Evolutionary conservation across 2,113 vertebrate genomes (phyloP), one percentile per base, ranked within the genome.

Genomic region (Lipophrys pholis): DNA sequence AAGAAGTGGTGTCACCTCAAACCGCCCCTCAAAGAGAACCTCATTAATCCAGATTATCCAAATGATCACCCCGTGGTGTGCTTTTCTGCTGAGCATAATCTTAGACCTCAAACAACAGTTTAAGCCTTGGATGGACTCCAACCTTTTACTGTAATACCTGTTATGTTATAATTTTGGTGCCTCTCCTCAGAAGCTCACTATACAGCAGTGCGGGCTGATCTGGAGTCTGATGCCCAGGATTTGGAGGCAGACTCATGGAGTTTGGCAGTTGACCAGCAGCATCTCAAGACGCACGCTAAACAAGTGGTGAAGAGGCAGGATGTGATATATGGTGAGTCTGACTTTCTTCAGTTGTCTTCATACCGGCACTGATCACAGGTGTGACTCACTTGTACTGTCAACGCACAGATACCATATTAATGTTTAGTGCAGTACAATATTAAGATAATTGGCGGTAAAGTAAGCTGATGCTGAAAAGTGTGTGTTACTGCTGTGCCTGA

Each of bases 171-270:
- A 30, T 30, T 30, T 30, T 30, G 21, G 21, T 30, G 7, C 45
- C 64, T 64, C 81, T 53, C 51, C 73, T 30, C 83, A 99, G 97
- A 99, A 81, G 80, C 90, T 1, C 95, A 95, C 79, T 94, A 91
- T 11, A 79, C 92, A 45, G 92, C 91, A 0, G 89, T 99, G 63
- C 93, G 93, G 67, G 91, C 81, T 10, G 97, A 98, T 62, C 91
- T 97, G 65, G 97, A 99, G 69, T 74, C 86, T 0, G 96, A 99
- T 6, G 89, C 95, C 39, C 96, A 95, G 61, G 96, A 97, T 69
- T 94, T 98, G 40, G 97, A 97, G 82, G 94, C 93, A 0, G 96
- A 97, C 88, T 98, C 98, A 6, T 99, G 97, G 97, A 99, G 97
- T 81, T 88, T 95, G 69, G 93, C 95, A 0, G 96, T 99, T 67